phyloP scores from a whole-genome alignment of 2,888 invertebrate species.

The Trissoscelio sp. region DNA sequence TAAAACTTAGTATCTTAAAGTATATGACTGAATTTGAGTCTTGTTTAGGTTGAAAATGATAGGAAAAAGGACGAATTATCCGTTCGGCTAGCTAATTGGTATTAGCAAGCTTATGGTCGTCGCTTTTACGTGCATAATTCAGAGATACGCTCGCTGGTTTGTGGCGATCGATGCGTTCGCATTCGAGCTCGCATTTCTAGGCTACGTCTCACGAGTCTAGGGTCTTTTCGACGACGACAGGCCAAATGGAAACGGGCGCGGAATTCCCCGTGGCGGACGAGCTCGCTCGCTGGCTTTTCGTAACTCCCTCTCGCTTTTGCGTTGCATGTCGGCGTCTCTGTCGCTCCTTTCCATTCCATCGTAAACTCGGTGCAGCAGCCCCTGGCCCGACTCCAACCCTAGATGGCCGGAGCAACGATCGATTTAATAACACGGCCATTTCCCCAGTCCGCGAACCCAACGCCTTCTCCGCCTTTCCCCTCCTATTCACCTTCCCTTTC shows the following conservation, averaged over 20 bases:
- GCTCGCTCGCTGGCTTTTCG: slow-evolving; percentile 26
- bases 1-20: too few species aligned
- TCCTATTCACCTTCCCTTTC: slow-evolving; percentile 44
- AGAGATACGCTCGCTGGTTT: slow-evolving; percentile 47
- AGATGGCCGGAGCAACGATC: slow-evolving; percentile 78
- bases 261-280: slow-evolving; percentile 38
- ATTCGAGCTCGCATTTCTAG: slow-evolving; percentile 52
- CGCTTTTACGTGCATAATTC: slow-evolving; percentile 53
- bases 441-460: slow-evolving; percentile 76
- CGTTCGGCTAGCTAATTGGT: slow-evolving; percentile 1
- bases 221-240: slow-evolving; percentile 54
- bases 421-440: slow-evolving; percentile 83
- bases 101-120: slow-evolving; percentile 29
- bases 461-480: slow-evolving; percentile 70
- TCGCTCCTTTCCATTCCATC: slow-evolving; percentile 65
- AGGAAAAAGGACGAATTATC: neutral
- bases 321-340: slow-evolving; percentile 25
- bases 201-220: slow-evolving; percentile 52
- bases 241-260: slow-evolving; percentile 36
- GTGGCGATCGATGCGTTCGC: slow-evolving; percentile 54
- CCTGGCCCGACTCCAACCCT: slow-evolving; percentile 75
- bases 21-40: too few species aligned
- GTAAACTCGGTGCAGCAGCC: slow-evolving; percentile 71
- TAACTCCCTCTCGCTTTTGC: slow-evolving; percentile 28
- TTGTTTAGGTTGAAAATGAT: too few species aligned